Evolutionary conservation across 1,140 invertebrate genomes (phyloP).

Genomic region (Pogonus chalceus): DNA sequence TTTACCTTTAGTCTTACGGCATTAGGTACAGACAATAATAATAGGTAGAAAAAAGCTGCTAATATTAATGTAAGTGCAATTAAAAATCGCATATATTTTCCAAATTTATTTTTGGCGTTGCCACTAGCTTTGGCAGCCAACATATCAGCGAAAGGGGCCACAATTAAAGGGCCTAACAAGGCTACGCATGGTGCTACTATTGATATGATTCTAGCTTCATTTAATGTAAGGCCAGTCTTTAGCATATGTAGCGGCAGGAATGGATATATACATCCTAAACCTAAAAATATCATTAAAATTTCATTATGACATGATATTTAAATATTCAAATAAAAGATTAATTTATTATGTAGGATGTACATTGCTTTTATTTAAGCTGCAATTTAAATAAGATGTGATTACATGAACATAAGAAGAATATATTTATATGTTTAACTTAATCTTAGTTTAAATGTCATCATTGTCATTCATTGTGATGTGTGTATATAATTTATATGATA

Average conservation of each 20-base stretch:
- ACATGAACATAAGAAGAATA: not conserved
- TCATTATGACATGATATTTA: not conserved
- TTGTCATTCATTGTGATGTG: too few species aligned
- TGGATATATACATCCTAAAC: slow-evolving; percentile 62
- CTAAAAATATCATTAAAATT: slow-evolving; percentile 38
- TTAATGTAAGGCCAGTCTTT: slow-evolving; percentile 52
- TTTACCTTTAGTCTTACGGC: slow-evolving; percentile 42
- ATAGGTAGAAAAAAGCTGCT: slow-evolving; percentile 53
- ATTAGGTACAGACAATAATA: slow-evolving; percentile 52
- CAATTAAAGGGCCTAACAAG: slow-evolving; percentile 54
- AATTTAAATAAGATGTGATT: not conserved
- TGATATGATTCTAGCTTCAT: slow-evolving; percentile 60
- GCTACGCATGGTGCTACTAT: slow-evolving; percentile 61
- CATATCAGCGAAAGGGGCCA: slow-evolving; percentile 57
- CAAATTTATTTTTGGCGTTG: slow-evolving; percentile 30
- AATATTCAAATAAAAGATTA: not conserved
- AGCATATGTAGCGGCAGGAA: slow-evolving; percentile 65
- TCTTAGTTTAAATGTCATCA: not conserved
- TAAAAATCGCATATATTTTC: slow-evolving; percentile 51
- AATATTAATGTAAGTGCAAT: slow-evolving; percentile 55
- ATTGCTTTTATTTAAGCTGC: not conserved
- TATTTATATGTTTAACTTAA: not conserved
- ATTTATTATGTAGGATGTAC: not conserved
- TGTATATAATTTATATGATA: too few species aligned
- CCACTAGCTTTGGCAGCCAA: slow-evolving; percentile 41